Base-by-base conservation (phyloP, 2,113 vertebrate genomes). In the Scortum barcoo region DNA sequence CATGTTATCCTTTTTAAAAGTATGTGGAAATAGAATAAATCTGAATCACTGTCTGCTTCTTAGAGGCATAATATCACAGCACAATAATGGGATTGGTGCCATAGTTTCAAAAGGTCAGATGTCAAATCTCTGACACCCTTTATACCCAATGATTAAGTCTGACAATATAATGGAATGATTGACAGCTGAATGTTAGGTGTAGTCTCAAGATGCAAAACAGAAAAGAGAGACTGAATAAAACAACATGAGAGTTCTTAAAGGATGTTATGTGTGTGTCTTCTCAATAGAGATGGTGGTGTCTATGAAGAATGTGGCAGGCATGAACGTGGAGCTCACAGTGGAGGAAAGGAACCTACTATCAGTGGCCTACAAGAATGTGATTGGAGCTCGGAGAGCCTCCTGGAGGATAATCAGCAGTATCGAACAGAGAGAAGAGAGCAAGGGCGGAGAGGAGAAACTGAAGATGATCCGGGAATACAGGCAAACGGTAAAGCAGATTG, bases 381-480 rank as follows among this genome's bases (percentile, higher is more conserved):
- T 99, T 63, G 98, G 98, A 84, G 98, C 98, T 74, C 96, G 98
- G 94, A 97, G 98, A 97, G 98, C 97, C 50, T 99, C 98, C 73
- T 99, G 98, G 98, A 97, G 98, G 95, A 99, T 99, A 97, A 99
- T 99, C 95, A 99, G 98, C 95, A 98, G 97, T 95, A 98, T 99
- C 74, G 97, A 99, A 95, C 97, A 99, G 96, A 98, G 98, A 94
- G 98, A 99, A 93, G 98, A 99, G 95, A 97, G 92, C 94, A 99
- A 99, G 93, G 97, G 96, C 44, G 96, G 96, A 86, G 97, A 98
- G 89, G 97, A 97, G 83, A 99, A 98, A 93, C 93, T 99, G 95
- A 98, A 98, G 96, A 99, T 99, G 98, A 99, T 99, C 93, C 96
- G 96, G 94, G 97, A 99, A 79, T 99, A 99, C 95, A 97, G 97